These are phyloP conservation scores for Notamacropus eugenii DNA, from an alignment of 2,797 vertebrate species.

Conservation along the genomic window DNA sequence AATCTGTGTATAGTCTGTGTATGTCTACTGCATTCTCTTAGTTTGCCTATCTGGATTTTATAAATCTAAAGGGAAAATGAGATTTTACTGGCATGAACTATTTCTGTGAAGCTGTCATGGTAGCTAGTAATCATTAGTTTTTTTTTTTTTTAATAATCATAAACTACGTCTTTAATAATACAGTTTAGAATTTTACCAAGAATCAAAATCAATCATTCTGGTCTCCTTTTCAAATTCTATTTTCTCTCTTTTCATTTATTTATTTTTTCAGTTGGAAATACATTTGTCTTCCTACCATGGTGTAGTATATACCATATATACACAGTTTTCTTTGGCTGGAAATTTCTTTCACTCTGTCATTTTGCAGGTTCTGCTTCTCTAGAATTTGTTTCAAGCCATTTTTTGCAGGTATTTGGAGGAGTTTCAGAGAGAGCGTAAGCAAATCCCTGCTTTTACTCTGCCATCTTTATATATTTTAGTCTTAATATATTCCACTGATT, in stretches of 20 bases:
- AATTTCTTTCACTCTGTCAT: too few species aligned
- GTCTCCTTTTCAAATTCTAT: neutral
- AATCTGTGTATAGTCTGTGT: neutral
- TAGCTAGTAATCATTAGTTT: neutral
- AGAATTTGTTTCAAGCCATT: too few species aligned
- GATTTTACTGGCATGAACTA: neutral
- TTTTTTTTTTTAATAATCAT: neutral
- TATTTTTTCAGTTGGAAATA: neutral
- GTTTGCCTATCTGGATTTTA: neutral
- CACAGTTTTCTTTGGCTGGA: too few species aligned
- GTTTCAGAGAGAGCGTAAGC: too few species aligned
- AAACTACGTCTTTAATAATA: neutral
- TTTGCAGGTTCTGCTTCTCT: too few species aligned
- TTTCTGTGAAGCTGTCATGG: neutral
- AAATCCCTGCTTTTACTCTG: too few species aligned
- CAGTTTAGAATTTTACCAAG: neutral
- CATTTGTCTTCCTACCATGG: neutral
- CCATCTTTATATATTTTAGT: neutral
- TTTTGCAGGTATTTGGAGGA: too few species aligned
- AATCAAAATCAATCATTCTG: neutral
- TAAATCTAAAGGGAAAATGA: too few species aligned
- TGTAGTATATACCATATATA: neutral
- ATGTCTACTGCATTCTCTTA: neutral
- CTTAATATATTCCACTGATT: neutral
- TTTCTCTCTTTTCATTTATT: neutral